phyloP scores from a whole-genome alignment of 2,888 invertebrate genomes.

The Reticulitermes lucifugus region DNA sequence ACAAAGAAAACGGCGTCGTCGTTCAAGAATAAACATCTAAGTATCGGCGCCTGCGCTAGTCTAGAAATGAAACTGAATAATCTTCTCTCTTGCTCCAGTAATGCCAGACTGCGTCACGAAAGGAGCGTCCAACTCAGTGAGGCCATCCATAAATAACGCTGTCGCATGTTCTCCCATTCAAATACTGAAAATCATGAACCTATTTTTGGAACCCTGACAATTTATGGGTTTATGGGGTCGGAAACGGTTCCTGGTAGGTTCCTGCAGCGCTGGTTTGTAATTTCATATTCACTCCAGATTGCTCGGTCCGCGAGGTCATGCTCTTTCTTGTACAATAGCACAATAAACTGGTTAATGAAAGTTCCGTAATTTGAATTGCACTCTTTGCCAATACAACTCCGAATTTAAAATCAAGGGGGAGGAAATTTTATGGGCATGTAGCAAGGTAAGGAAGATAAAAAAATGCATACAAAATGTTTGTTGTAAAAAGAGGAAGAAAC shows the following conservation, averaged over 20 bases:
- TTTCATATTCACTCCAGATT: too few species aligned
- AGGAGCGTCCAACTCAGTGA: neutral
- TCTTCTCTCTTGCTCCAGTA: neutral
- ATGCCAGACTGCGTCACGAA: neutral
- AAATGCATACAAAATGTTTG: too few species aligned
- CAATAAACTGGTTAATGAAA: too few species aligned
- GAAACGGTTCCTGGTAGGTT: neutral
- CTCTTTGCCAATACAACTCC: too few species aligned
- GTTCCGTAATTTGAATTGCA: too few species aligned
- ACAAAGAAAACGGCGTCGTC: neutral
- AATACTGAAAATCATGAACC: neutral
- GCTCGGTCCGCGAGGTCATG: too few species aligned
- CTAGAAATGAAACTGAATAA: neutral
- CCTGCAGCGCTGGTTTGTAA: too few species aligned
- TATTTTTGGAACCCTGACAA: neutral
- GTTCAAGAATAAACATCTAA: conserved; percentile 13
- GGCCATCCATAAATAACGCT: neutral
- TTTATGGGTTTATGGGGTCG: neutral
- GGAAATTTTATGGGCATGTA: too few species aligned
- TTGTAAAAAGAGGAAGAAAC: too few species aligned
- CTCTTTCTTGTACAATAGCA: too few species aligned
- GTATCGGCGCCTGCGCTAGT: neutral
- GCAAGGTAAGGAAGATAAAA: too few species aligned
- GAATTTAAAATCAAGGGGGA: too few species aligned
- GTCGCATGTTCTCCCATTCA: neutral